Conservation (phyloP, 2,797 vertebrate species). For the Pipistrellus pipistrellus region DNA sequence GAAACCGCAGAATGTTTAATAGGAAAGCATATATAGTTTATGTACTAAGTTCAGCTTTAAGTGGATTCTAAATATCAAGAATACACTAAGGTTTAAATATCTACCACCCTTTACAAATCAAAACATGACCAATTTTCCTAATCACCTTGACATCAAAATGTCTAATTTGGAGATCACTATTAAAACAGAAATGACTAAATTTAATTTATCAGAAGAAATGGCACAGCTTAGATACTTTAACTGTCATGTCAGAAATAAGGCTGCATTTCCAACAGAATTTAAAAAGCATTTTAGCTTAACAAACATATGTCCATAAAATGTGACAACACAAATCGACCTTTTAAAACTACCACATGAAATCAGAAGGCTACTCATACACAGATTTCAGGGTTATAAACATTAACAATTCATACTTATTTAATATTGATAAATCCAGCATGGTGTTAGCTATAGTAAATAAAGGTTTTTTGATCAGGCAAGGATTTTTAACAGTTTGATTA, state of each 20-base stretch:
- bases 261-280: neutral
- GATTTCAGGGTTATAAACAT: neutral
- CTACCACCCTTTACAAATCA: neutral
- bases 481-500: too few relatives aligned
- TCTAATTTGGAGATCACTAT: neutral
- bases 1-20: neutral
- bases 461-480: too few relatives aligned
- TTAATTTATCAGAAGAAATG: neutral
- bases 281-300: neutral
- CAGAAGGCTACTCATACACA: neutral
- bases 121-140: neutral
- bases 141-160: neutral
- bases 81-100: neutral
- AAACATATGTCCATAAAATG: neutral
- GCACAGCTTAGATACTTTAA: neutral
- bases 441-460: too few relatives aligned
- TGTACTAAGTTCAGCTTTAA: neutral
- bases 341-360: neutral
- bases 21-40: neutral
- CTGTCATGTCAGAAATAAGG: neutral
- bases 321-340: neutral
- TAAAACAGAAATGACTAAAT: conserved; percentile 1
- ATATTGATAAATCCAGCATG: too few relatives aligned
- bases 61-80: conserved; percentile 2
- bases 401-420: neutral